Percentiles rank a stretch among this genome's conserved stretches.
Evolutionary conservation across 1,140 invertebrate genomes (phyloP).

Genomic region (Penaeus vannamei): DNA sequence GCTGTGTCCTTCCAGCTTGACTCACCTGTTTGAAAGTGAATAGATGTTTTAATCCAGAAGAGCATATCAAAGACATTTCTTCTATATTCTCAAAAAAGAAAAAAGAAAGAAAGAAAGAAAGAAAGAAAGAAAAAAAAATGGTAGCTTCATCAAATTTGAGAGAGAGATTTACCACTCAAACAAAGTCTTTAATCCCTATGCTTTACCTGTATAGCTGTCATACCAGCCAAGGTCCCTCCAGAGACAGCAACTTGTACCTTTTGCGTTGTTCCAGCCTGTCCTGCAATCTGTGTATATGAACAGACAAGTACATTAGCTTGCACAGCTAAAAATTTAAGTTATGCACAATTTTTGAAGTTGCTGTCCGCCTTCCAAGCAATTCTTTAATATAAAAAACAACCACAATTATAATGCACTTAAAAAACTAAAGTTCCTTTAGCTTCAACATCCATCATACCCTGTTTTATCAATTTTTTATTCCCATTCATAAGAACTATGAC

Average conservation of each 20-base stretch:
- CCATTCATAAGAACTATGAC: too few relatives aligned
- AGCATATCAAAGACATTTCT: neutral
- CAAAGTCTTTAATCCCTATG: constrained; percentile 43
- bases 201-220: constrained; percentile 69
- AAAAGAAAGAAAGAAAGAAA: too few relatives aligned
- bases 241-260: constrained; percentile 67
- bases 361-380: too few relatives aligned
- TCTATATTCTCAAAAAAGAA: neutral
- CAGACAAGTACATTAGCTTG: neutral
- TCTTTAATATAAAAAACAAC: too few relatives aligned
- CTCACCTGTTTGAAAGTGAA: constrained; percentile 44
- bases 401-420: too few relatives aligned
- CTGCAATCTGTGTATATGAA: constrained; percentile 36
- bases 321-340: neutral
- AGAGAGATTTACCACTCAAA: too few relatives aligned
- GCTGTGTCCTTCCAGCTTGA: constrained; percentile 59
- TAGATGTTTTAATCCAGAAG: neutral
- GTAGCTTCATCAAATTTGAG: neutral
- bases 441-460: too few relatives aligned
- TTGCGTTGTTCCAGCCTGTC: constrained; percentile 59
- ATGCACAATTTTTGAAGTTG: too few relatives aligned
- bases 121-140: too few relatives aligned
- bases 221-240: constrained; percentile 58
- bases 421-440: too few relatives aligned
- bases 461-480: too few relatives aligned